Evolutionary conservation across 2,797 vertebrate genomes (phyloP).

Genomic region (Acrossocheilus fasciatus): DNA sequence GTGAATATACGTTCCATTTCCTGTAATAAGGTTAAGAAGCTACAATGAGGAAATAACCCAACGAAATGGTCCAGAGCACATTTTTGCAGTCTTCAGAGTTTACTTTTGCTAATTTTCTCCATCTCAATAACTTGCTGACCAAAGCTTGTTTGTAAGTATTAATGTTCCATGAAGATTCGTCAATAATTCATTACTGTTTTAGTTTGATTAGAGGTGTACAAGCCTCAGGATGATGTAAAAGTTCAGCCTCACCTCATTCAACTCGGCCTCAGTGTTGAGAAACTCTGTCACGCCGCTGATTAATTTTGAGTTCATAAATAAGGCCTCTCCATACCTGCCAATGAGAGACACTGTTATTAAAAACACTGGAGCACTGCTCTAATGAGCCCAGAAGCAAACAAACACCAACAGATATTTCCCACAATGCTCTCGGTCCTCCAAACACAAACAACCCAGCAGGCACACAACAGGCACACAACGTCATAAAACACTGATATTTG

Average conservation of each 20-base stretch:
- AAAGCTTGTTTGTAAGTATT: background rate
- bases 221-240: conserved; percentile 35
- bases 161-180: background rate
- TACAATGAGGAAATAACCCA: conserved; percentile 16
- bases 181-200: conserved; percentile 23
- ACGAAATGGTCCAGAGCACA: background rate
- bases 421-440: conserved; percentile 12
- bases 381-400: background rate
- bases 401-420: conserved; percentile 35
- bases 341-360: conserved; percentile 41
- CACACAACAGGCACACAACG: too few species aligned
- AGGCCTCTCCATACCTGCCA: conserved; percentile 92
- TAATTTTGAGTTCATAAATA: conserved; percentile 98
- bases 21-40: conserved; percentile 23
- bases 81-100: background rate
- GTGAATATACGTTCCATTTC: conserved; percentile 39
- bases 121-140: background rate
- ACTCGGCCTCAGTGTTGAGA: conserved; percentile 91
- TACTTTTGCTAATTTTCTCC: conserved; percentile 6
- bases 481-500: too few species aligned
- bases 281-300: conserved; percentile 98
- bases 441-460: background rate
- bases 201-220: background rate
- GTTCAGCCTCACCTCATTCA: conserved; percentile 87
- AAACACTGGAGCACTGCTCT: background rate